Conservation (phyloP, 2,888 invertebrate species). For the Phortica magna region DNA sequence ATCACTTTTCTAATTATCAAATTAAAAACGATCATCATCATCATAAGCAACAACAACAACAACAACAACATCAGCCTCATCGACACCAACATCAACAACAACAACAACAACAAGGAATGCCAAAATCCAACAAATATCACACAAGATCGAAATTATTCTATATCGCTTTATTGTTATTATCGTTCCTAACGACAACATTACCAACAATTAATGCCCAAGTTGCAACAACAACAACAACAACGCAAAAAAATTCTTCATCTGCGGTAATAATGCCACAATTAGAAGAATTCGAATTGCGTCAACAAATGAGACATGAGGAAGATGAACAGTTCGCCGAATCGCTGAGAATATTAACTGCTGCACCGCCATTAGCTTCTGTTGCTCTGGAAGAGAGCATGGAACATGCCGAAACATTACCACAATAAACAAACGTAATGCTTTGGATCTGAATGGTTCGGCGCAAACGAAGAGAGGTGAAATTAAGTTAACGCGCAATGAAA, state of each 20-base stretch:
- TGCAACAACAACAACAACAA: slow-evolving; percentile 44
- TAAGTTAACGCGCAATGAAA: slow-evolving; percentile 57
- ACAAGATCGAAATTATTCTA: slow-evolving; percentile 31
- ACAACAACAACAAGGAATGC: slow-evolving; percentile 32
- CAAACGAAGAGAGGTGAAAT: slow-evolving; percentile 37
- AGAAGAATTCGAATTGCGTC: background rate
- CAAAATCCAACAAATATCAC: slow-evolving; percentile 8
- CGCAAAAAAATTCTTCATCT: slow-evolving; percentile 26
- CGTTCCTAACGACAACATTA: slow-evolving; percentile 59
- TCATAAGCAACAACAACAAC: slow-evolving; percentile 27
- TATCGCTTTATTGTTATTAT: slow-evolving; percentile 50
- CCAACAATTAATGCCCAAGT: slow-evolving; percentile 61
- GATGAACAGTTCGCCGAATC: slow-evolving; percentile 31
- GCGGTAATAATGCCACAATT: background rate
- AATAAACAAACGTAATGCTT: background rate
- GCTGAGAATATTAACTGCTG: slow-evolving; percentile 18
- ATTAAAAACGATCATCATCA: slow-evolving; percentile 38
- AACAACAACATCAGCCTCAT: slow-evolving; percentile 32
- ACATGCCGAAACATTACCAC: slow-evolving; percentile 22
- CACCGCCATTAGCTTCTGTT: slow-evolving; percentile 2
- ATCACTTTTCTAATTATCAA: slow-evolving; percentile 31
- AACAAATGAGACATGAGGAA: slow-evolving; percentile 6
- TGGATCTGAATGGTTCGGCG: background rate
- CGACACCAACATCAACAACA: slow-evolving; percentile 33
- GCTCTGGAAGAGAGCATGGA: too few species aligned